These are phyloP conservation scores for Tipula helvola DNA, from an alignment of 2,888 invertebrate species.

Conservation along the genomic window DNA sequence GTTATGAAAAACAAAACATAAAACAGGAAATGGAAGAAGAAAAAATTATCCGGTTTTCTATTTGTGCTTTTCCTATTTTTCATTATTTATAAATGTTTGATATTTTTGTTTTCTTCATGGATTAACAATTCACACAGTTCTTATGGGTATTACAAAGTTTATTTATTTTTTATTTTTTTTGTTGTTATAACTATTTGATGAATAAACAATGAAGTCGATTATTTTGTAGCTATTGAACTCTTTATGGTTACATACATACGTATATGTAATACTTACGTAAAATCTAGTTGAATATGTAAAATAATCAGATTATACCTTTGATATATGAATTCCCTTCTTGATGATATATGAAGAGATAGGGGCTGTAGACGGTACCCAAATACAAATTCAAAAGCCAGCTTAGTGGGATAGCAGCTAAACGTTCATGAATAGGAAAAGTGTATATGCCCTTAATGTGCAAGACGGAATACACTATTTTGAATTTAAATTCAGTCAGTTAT, in stretches of 20 bases:
- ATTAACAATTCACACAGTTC: neutral
- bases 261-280: no score
- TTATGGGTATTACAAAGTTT: no score
- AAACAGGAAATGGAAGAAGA: neutral
- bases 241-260: no score
- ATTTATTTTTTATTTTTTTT: no score
- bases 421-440: neutral
- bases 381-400: neutral
- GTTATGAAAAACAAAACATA: neutral
- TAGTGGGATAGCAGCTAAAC: neutral
- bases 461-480: neutral
- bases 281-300: no score
- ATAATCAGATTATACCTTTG: no score
- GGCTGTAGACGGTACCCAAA: neutral
- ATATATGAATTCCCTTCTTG: no score
- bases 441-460: neutral
- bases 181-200: no score
- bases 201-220: no score
- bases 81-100: neutral
- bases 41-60: neutral
- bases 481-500: neutral
- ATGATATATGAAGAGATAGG: neutral
- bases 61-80: neutral
- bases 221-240: no score
- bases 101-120: neutral